Base-by-base conservation (phyloP, 2,797 vertebrate species). In the Fratercula arctica region DNA sequence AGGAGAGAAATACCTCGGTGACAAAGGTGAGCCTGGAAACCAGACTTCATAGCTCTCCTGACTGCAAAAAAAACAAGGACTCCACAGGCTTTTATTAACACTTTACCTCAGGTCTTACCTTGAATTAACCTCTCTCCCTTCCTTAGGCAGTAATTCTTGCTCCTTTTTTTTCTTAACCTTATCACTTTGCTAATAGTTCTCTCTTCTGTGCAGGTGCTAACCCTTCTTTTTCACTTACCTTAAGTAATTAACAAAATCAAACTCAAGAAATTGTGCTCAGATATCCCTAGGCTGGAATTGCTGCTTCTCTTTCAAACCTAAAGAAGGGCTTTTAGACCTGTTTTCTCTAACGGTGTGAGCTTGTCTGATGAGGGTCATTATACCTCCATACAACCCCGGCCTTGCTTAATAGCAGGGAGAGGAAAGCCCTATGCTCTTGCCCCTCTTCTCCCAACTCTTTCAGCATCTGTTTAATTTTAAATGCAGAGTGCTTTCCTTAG, bases 11-110 rank as follows among this genome's bases (percentile, higher is more conserved):
- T 76, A 75, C 37, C 74, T 90, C 33, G 0, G 1, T 59, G 83
- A 81, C 46, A 90, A 94, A 90, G 59, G 63, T 69, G 80, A 96
- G 72, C 75, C 93, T 80, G 70, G 59, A 77, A 85, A 90, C 23
- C 61, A 68, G 64, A 35, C 25, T 78, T 68, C 77, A 29, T 8
- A 82, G 45, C 67, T 64, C n/a, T 77, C 35, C 39, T 85, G 56
- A 5, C 60, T 90, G 74, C 39, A 87, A 79, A 90, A 78, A 78
- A 87, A 92, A 23, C 3, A 3, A 87, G 59, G 23, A 60, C 45
- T 80, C 60, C 50, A 26, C 8, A 41, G 60, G 56, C 74, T 94
- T 88, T 89, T 92, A 67, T 79, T 94, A 93, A 83, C 28, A 56
- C n/a, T 90, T 92, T 43, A 59, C 57, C 67, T 87, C 29, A 46